Evolutionary conservation across 2,888 invertebrate genomes (phyloP), one percentile per base, ranked within the genome.

Genomic region (Limnephilus marmoratus): DNA sequence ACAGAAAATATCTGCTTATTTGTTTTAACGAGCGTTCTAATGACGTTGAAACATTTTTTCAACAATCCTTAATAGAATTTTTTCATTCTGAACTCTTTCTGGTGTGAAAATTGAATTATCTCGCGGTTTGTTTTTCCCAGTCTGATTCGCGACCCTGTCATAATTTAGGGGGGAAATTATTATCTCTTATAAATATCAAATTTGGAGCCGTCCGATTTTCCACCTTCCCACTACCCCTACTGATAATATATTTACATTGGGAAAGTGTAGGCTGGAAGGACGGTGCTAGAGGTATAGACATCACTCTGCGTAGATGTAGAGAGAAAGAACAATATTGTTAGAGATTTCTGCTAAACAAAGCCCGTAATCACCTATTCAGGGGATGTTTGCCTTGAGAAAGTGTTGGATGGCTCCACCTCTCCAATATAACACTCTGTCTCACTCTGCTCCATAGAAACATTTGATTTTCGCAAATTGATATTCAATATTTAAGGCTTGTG

Each of bases 331-430:
- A 88, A 88, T 88, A 88, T 88, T 88, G 68, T 88, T 31, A 31
- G 68, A 68, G 68, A 88, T 88, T 88, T 88, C 68, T 18, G 24
- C 68, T 53, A 80, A 85, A 88, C 88, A 88, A 88, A 68, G 88
- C 88, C 88, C 53, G 88, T 88, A 88, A 88, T 88, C 88, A 88
- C 88, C 88, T 37, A 88, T 88, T 68, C 88, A 88, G 80, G 88
- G 88, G 41, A 45, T 88, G 68, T 88, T 88, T 88, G 88, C 68
- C 45, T 86, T 31, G 88, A 88, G 68, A 88, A 88, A 88, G 53
- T 68, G 53, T 88, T 31, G 68, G 88, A 88, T 88, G 68, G 31
- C 31, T 68, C 31, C 29, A 45, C 37, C 88, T 68, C 86, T 29
- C n/a, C 29, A 3, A 41, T 31, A 88, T 68, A 45, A n/a, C 29